Evolutionary conservation across 2,797 vertebrate genomes (phyloP), one percentile per base, ranked within the genome.

Genomic region (Thalassophryne amazonica): DNA sequence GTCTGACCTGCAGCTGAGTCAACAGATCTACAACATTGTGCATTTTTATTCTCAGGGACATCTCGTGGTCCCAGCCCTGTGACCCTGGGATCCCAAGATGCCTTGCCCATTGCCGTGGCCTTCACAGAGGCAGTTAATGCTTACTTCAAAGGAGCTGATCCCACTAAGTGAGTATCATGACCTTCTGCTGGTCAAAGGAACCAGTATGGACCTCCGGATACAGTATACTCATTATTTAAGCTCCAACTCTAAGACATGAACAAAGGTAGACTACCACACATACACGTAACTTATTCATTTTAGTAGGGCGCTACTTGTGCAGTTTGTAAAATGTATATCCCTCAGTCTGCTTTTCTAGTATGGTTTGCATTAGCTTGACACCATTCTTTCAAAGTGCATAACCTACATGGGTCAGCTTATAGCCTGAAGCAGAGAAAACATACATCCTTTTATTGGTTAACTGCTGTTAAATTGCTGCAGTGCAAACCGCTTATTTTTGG

Each of bases 101-200:
- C 90, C 50, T 80, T 98, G 85, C 97, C 97, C 81, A 95, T 98
- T 78, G 97, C 97, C 27, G 92, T 98, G 56, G 97, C 96, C 64
- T 95, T 99, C 79, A 98, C 96, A 25, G 96, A 99, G 61, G 96
- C 95, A 17, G 94, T 98, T 84, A 99, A 98, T 88, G 95, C 97
- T 63, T 99, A 99, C 91, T 99, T 99, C 91, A 98, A 98, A 95
- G 97, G 96, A 88, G 95, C 97, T 86, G 97, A 98, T 90, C 95
- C 95, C 55, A 89, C 91, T 78, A 98, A 96, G 96, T 99, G 88
- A 87, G 90, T 87, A 80, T 86, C 70, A 84, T 84, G 84, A 86
- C 68, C 64, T 77, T 43, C 47, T 46, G 68, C 68, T 19, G 69
- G 79, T 78, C 61, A 46, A 54, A 67, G 41, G 34, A 31, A 55